phyloP scores from a whole-genome alignment of 1,140 invertebrate genomes.

The Solenopsis fugax region DNA sequence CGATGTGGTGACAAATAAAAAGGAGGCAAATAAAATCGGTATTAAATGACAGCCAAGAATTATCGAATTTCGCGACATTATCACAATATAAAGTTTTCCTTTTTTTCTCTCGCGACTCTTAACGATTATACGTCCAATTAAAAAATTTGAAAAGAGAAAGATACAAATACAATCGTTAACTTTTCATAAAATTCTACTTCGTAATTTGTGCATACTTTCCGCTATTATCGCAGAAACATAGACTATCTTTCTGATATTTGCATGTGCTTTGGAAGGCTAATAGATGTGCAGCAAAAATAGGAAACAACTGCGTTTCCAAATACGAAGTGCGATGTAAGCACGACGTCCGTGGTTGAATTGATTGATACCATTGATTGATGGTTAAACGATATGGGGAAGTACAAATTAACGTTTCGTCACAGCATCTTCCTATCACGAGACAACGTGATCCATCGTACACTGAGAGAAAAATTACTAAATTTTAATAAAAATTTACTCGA shows the following conservation, averaged over 20 bases:
- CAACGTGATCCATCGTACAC: background rate
- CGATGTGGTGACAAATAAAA: background rate
- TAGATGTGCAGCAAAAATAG: background rate
- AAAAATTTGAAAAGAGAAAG: background rate
- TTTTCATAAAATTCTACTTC: background rate
- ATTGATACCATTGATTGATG: background rate
- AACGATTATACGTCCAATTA: background rate
- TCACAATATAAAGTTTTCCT: background rate
- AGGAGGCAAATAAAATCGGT: background rate
- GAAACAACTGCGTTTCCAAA: background rate
- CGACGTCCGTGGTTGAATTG: background rate
- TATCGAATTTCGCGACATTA: background rate
- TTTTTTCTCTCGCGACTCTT: too few species aligned
- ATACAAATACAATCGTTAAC: background rate
- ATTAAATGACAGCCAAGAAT: background rate
- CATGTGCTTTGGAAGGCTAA: background rate
- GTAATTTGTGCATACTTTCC: background rate
- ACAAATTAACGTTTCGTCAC: background rate
- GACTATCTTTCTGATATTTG: background rate
- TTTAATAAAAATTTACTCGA: too few species aligned
- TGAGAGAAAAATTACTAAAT: too few species aligned
- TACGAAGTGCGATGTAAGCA: background rate
- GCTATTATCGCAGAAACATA: background rate
- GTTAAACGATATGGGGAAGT: background rate
- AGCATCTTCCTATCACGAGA: background rate